phyloP scores from a whole-genome alignment of 1,140 invertebrate species.

The Spodoptera frugiperda region DNA sequence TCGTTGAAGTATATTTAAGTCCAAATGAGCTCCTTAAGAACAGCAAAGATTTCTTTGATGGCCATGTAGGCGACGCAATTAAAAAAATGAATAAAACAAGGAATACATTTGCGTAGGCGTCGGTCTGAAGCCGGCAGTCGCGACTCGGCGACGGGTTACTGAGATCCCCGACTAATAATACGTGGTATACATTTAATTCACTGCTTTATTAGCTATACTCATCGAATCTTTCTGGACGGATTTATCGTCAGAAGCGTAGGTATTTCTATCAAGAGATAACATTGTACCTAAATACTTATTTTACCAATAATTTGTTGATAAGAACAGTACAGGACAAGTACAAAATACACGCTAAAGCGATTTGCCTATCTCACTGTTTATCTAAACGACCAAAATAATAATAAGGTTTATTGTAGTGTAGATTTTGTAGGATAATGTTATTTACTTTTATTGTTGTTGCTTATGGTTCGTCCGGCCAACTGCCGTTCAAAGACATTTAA shows the following conservation, averaged over 20 bases:
- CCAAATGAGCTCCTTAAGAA: conserved; percentile 12
- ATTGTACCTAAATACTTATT: conserved; percentile 7
- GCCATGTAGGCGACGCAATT: conserved; percentile 77
- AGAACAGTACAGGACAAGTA: conserved; percentile 3
- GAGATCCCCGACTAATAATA: conserved; percentile 27
- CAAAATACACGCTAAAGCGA: conserved; percentile 4
- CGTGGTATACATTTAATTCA: conserved; percentile 17
- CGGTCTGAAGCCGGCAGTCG: conserved; percentile 33
- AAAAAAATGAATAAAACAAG: conserved; percentile 80
- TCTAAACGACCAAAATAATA: conserved; percentile 24
- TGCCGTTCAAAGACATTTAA: too few species aligned
- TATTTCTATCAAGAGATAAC: conserved; percentile 4
- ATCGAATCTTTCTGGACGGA: background rate
- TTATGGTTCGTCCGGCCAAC: background rate
- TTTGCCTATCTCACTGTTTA: conserved; percentile 16
- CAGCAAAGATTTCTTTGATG: conserved; percentile 17
- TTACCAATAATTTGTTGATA: conserved; percentile 23
- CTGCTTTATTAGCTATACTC: background rate
- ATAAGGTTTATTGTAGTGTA: background rate
- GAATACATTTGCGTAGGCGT: conserved; percentile 53
- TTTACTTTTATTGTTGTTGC: background rate
- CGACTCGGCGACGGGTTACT: conserved; percentile 34
- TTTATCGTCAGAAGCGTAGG: background rate
- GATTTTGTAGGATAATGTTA: conserved; percentile 1
- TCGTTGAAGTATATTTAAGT: conserved; percentile 8